Evolutionary conservation across 1,140 invertebrate genomes (phyloP).

Genomic region (Hypsibius dujardini): DNA sequence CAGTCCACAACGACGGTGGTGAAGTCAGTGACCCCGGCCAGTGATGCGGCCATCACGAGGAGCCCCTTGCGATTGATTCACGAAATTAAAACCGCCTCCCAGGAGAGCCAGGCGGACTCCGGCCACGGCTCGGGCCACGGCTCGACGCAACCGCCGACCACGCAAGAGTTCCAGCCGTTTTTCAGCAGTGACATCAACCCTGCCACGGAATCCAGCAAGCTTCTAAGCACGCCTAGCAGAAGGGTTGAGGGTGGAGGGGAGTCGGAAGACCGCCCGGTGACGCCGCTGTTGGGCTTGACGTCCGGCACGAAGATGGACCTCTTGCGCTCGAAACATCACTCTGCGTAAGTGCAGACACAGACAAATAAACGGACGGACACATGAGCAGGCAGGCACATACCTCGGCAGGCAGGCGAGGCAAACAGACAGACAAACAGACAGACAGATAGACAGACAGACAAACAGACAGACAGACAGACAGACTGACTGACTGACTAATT

Average conservation of each 20-base stretch:
- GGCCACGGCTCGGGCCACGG: background rate
- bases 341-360: background rate
- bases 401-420: too few species aligned
- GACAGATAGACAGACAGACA: too few species aligned
- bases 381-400: too few species aligned
- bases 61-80: background rate
- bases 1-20: too few species aligned
- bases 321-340: background rate
- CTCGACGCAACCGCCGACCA: background rate
- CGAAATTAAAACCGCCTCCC: conserved; percentile 6
- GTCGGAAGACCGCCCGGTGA: background rate
- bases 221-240: background rate
- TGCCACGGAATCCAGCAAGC: background rate
- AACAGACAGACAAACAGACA: too few species aligned
- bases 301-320: background rate
- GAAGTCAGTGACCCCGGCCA: conserved; percentile 2
- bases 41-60: background rate
- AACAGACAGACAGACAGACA: too few species aligned
- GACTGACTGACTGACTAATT: too few species aligned
- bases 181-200: background rate
- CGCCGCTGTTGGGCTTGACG: background rate
- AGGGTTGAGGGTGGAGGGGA: background rate
- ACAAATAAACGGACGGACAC: too few species aligned
- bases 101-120: conserved; percentile 11
- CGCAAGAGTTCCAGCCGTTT: background rate